Evolutionary conservation across 2,888 invertebrate genomes (phyloP).

Genomic region (Troilus luridus): DNA sequence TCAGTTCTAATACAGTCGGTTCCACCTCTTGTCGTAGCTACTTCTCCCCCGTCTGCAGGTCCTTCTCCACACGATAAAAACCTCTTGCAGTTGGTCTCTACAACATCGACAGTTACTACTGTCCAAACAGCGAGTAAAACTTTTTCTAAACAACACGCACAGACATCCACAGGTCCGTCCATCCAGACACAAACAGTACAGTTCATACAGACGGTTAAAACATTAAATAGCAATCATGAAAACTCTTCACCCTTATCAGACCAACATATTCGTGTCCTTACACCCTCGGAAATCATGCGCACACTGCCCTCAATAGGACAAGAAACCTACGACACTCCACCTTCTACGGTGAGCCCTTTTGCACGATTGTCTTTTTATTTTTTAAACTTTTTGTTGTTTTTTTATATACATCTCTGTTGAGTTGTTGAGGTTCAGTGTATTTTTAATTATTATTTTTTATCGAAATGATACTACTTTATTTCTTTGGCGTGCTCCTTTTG

Average conservation of each 20-base stretch:
- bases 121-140: conserved; percentile 64
- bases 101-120: conserved; percentile 63
- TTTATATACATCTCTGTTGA: conserved; percentile 48
- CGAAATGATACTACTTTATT: conserved; percentile 52
- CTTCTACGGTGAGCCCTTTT: conserved; percentile 68
- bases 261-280: conserved; percentile 90
- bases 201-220: conserved; percentile 64
- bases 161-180: conserved; percentile 28
- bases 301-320: conserved; percentile 87
- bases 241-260: conserved; percentile 72
- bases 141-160: conserved; percentile 59
- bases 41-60: conserved; percentile 65
- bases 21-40: conserved; percentile 66
- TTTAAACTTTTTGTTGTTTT: conserved; percentile 64
- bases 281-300: conserved; percentile 92
- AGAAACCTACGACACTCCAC: conserved; percentile 76
- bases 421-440: conserved; percentile 55
- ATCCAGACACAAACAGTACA: conserved; percentile 61
- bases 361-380: conserved; percentile 65
- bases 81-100: conserved; percentile 65
- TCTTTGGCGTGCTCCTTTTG: conserved; percentile 61
- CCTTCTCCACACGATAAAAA: conserved; percentile 65
- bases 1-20: conserved; percentile 67
- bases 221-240: conserved; percentile 62
- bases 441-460: conserved; percentile 53